Base-by-base conservation (phyloP, 2,888 invertebrate genomes). In the Cheilosia urbana region DNA sequence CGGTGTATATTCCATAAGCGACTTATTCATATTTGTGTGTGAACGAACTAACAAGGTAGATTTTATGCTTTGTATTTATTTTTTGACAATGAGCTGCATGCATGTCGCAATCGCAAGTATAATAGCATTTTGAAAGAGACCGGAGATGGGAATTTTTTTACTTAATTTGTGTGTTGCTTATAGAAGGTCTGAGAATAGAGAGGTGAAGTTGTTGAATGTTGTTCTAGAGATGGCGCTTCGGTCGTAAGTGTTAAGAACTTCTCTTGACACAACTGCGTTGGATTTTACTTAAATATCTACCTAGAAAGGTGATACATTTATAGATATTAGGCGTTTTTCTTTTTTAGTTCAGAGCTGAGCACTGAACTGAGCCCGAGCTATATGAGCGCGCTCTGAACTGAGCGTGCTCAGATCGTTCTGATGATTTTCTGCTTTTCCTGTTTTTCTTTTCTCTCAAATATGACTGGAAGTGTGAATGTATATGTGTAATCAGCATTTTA, bases 81-180 rank as follows among this genome's bases (percentile, higher is more conserved):
- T 17, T 69, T 34, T 47, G 24, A 57, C 47, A 69, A 71, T 49
- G 49, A 71, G 49, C 58, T 69, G 47, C 37, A 47, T 69, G 69
- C 69, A 58, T 58, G 58, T 58, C 24, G 15, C 47, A 57, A 3
- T 24, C 3, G 24, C 24, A 24, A 24, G 24, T 24, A 24, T n/a
- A 19, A 5, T 47, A 51, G 11, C 21, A 13, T 51, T 51, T 13
- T n/a, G 15, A 13, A 15, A 51, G 15, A 4, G 15, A 13, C 51
- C 11, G 51, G 15, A 24, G 51, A 21, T 24, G 15, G 37, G 13
- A 37, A 4, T 9, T 21, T 49, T 42, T 45, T 45, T 45, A 15
- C 7, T 45, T 17, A 2, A n/a, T 45, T 45, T 45, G 15, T 15
- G 7, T 7, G 7, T 4, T 40, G 15, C 1, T 21, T n/a, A n/a